phyloP scores from a whole-genome alignment of 2,797 vertebrate genomes.

The Onychomys leucogaster region DNA sequence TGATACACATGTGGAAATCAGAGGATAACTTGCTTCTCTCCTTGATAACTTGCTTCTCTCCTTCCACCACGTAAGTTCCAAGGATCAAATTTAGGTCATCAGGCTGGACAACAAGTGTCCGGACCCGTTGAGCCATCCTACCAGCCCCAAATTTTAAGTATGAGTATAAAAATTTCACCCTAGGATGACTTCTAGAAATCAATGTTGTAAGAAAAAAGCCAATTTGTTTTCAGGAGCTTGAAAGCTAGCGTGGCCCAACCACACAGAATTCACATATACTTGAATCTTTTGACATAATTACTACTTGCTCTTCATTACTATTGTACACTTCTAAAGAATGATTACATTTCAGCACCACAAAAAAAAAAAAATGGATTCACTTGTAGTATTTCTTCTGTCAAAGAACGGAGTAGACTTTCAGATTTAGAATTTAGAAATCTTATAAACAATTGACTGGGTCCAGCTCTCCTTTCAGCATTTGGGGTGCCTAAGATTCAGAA shows the following conservation, averaged over 20 bases:
- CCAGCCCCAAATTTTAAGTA: conserved; percentile 7
- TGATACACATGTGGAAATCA: neutral
- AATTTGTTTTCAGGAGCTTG: conserved; percentile 53
- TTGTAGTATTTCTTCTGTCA: conserved; percentile 11
- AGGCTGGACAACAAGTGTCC: neutral
- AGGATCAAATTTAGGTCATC: too few relatives aligned
- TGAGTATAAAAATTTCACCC: neutral
- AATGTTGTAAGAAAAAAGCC: conserved; percentile 34
- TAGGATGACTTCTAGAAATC: conserved; percentile 39
- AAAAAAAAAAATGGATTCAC: neutral
- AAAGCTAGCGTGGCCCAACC: neutral
- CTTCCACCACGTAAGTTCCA: neutral
- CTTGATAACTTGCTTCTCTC: neutral
- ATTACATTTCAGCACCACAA: conserved; percentile 12
- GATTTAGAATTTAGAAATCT: conserved; percentile 31
- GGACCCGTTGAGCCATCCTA: neutral
- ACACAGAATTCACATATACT: neutral
- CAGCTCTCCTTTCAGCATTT: conserved; percentile 25
- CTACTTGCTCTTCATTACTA: neutral
- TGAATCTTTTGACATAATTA: conserved; percentile 40
- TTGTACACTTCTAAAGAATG: neutral
- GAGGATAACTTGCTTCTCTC: neutral
- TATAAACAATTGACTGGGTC: neutral
- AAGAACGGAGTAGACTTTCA: conserved; percentile 13
- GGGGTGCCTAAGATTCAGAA: neutral